These are phyloP conservation scores for Nomada ruficornis DNA, from an alignment of 2,888 invertebrate genomes.

Conservation along the genomic window DNA sequence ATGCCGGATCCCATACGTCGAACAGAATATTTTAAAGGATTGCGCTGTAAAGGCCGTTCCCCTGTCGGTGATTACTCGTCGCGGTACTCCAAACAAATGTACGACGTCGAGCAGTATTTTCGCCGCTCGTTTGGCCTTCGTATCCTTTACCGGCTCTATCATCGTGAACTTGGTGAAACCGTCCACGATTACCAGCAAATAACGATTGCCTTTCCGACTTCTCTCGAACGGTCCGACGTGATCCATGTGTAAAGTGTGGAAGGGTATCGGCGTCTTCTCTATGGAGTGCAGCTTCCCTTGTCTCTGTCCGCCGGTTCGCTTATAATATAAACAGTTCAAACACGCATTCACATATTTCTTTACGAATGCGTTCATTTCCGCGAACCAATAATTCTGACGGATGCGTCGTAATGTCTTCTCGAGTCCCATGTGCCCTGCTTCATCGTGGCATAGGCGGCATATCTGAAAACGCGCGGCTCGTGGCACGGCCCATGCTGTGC, in stretches of 20 bases:
- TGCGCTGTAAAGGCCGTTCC: background rate
- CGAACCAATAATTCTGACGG: background rate
- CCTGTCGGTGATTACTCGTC: background rate
- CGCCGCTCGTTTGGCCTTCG: background rate
- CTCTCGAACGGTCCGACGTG: conserved; percentile 25
- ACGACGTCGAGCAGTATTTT: background rate
- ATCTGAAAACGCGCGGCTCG: background rate
- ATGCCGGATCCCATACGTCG: background rate
- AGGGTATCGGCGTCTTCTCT: background rate
- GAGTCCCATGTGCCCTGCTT: background rate
- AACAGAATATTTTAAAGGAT: background rate
- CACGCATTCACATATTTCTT: background rate
- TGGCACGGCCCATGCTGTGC: background rate
- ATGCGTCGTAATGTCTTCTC: background rate
- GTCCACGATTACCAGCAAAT: conserved; percentile 12
- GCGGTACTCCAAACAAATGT: background rate
- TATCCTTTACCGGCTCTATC: background rate
- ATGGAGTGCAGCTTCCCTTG: conserved; percentile 4
- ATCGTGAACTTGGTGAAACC: background rate
- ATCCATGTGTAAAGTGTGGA: conserved; percentile 19
- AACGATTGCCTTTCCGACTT: background rate
- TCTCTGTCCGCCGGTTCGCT: background rate
- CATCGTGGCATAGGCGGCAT: background rate
- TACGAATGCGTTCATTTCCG: background rate
- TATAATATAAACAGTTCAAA: background rate